These are phyloP conservation scores for Phymatocera aterrima DNA, from an alignment of 2,888 invertebrate species.

Conservation along the genomic window DNA sequence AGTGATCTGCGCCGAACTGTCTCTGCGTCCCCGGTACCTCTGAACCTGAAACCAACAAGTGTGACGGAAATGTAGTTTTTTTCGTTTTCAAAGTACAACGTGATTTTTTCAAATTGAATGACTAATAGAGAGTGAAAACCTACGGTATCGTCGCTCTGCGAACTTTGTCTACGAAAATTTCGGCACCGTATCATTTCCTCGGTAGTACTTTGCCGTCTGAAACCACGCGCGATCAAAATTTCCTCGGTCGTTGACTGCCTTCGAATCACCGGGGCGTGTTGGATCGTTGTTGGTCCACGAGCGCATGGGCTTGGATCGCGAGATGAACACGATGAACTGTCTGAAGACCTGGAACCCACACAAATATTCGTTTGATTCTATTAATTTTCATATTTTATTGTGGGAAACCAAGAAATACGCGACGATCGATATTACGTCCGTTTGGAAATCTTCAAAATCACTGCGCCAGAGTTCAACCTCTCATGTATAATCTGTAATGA, in stretches of 20 bases:
- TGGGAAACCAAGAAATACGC: not conserved
- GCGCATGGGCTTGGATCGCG: slow-evolving; percentile 91
- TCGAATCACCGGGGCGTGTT: slow-evolving; percentile 82
- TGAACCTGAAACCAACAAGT: slow-evolving; percentile 62
- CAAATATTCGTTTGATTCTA: no score
- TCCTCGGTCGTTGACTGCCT: slow-evolving; percentile 95
- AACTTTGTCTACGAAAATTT: slow-evolving; percentile 93
- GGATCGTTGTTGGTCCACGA: slow-evolving; percentile 73
- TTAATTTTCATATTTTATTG: not conserved
- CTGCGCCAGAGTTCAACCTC: not conserved
- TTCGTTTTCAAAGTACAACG: not conserved
- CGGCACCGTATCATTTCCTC: slow-evolving; percentile 95
- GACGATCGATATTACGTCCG: not conserved
- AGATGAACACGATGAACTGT: slow-evolving; percentile 85
- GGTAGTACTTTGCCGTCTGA: slow-evolving; percentile 92
- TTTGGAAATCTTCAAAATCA: not conserved
- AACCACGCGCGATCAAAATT: slow-evolving; percentile 92
- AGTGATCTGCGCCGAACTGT: slow-evolving; percentile 92
- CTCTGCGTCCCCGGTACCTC: slow-evolving; percentile 82
- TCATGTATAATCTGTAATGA: not conserved
- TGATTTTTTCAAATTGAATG: not conserved
- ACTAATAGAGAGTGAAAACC: slow-evolving; percentile 5
- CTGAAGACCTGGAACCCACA: slow-evolving; percentile 73
- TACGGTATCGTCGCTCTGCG: slow-evolving; percentile 88
- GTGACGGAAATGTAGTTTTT: no score